Evolutionary conservation across 1,140 invertebrate genomes (phyloP), one percentile per base, ranked within the genome.

Genomic region (Drosophila orena): DNA sequence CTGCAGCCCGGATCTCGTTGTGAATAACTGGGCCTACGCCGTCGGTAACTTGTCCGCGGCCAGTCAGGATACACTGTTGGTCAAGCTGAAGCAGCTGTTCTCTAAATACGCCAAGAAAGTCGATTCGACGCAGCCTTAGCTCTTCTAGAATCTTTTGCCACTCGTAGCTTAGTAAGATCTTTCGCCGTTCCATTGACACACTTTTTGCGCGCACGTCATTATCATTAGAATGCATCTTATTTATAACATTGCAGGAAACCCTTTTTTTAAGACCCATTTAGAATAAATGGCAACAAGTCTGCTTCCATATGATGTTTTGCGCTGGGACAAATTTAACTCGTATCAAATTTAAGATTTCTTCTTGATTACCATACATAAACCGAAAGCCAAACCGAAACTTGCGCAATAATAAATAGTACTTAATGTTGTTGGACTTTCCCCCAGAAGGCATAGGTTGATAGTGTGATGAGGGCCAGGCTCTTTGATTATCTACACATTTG

Each of bases 1-100:
- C 3, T 74, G 68, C 47, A 52, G 56, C 2, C 46, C 77, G 12
- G n/a, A 47, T 10, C 43, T 91, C 56, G 90, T 91, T 12, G 14
- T 91, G 4, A 91, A 89, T 46, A 91, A 91, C 58, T 90, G 79
- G 86, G 17, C 57, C 12, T 46, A 52, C 27, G 90, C 75, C n/a
- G 14, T 57, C 1, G 62, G 20, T n/a, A 61, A 7, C n/a, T 24
- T 86, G 22, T 38, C 58, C 3, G 0, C 7, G 0, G 17, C 20
- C 0, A 52, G 30, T 11, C 81, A 88, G 43, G 49, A 70, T 1
- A 14, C 11, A 0, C 11, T 86, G 2, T 10, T 10, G 0, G 6
- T 0, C 12, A 81, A 60, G 11, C 44, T 86, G 6, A 42, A 15
- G 11, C 5, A 34, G 3, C 34, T 88, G 7, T 88, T 86, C 35